These are phyloP conservation scores for Pocillopora meandrina DNA, from an alignment of 92 coral and sea anemone genomes.

Conservation along the genomic window DNA sequence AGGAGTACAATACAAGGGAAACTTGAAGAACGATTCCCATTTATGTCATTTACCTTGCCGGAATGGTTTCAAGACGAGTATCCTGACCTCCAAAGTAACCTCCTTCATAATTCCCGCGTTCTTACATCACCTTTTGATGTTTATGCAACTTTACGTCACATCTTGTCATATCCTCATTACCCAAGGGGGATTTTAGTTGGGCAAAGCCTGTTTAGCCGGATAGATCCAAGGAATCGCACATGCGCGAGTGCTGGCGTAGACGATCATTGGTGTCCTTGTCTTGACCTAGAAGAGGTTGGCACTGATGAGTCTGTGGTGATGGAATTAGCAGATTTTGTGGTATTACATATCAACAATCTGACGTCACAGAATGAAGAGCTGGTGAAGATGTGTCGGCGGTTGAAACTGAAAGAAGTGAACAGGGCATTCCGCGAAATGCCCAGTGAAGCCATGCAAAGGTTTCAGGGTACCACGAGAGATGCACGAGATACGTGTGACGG, in stretches of 20 bases:
- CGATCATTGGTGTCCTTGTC: constrained; percentile 85
- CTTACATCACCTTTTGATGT: constrained; percentile 89
- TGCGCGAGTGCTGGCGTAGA: constrained; percentile 76
- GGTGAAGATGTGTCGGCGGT: constrained; percentile 26
- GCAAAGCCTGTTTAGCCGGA: constrained; percentile 63
- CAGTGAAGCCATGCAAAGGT: constrained; percentile 61
- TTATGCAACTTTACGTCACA: constrained; percentile 75
- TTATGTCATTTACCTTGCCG: constrained; percentile 65
- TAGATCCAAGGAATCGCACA: constrained; percentile 65
- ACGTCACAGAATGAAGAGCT: constrained; percentile 32
- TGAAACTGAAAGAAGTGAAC: constrained; percentile 55
- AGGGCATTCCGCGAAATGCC: constrained; percentile 77
- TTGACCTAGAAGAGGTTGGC: constrained; percentile 69
- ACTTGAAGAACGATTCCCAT: constrained; percentile 79
- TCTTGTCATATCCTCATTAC: constrained; percentile 71
- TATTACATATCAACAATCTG: constrained; percentile 56
- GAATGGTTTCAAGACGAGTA: constrained; percentile 63
- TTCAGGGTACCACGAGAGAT: constrained; percentile 45
- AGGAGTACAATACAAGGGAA: constrained; percentile 74
- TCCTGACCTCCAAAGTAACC: constrained; percentile 44
- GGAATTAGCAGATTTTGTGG: constrained; percentile 59
- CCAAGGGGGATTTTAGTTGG: constrained; percentile 65
- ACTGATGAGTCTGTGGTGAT: constrained; percentile 47
- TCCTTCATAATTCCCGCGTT: constrained; percentile 58
- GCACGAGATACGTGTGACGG: constrained; percentile 55